Base-by-base conservation (phyloP, 2,888 invertebrate species). In the Brachypalpus laphriformis region DNA sequence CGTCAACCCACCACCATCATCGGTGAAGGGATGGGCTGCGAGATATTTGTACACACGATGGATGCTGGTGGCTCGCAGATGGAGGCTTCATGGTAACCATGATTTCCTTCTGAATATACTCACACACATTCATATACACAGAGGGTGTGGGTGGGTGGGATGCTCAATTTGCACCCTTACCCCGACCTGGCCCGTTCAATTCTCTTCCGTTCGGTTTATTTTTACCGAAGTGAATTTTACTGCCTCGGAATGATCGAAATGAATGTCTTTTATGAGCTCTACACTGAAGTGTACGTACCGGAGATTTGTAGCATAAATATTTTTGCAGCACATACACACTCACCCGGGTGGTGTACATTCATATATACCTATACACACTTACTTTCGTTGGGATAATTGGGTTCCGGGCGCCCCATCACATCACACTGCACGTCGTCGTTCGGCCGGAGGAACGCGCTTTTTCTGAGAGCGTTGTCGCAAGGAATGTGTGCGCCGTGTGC, bases 281-380 rank as follows among this genome's bases (percentile, higher is more conserved):
- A 80, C 75, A 85, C 80, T 85, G 54, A 85, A 85, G 85, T 85
- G 85, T 85, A 71, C 85, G 85, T 81, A 85, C 85, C 85, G 81
- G 85, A 85, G 85, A 85, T 85, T 85, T 85, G 75, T 85, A 85
- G 85, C 81, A 85, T 85, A 85, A 85, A 85, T 85, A 85, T 85
- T 85, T 75, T 85, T 71, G 65, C 81, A 85, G 54, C 75, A 75
- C 74, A 66, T 51, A 57, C 70, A 75, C 57, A 40, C 57, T 7
- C 34, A 28, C 49, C 3, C 18, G 71, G 54, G 18, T 14, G 37
- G 3, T n/a, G n/a, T n/a, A n/a, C n/a, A n/a, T n/a, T n/a, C n/a
- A n/a, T n/a, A n/a, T n/a, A 31, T 37, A 20, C 7, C 4, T 16
- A 59, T 40, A n/a, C 20, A 16, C 42, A 49, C 31, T 56, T 57